Base-by-base conservation (phyloP, 1,140 invertebrate genomes). In the Cydia amplana region DNA sequence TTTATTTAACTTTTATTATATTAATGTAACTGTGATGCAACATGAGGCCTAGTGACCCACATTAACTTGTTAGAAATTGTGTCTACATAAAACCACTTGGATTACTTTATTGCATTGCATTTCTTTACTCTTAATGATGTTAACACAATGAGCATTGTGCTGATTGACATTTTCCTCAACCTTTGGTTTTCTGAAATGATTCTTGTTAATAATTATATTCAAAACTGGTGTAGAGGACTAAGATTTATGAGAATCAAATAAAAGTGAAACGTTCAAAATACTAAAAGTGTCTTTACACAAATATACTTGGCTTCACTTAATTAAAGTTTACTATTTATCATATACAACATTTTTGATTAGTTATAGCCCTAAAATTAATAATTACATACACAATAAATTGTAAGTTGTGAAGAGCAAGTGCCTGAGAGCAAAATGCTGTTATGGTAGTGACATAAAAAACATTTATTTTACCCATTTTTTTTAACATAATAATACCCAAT, bases 151-250 rank as follows among this genome's bases (percentile, higher is more conserved):
- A 65, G 25, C 6, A 36, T n/a, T 65, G 14, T 32, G 20, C 25
- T 64, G 28, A 65, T 36, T 36, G 25, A 65, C 28, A 32, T 32
- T 65, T 36, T 65, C 55, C 55, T 60, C 20, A 60, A 60, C 55
- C 55, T 23, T 23, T 20, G 55, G 18, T 60, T 12, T 6, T 60
- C 20, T 10, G 55, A 12, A 60, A 60, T 51, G 2, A n/a, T 18
- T 51, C 12, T 51, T 46, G 0, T 46, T 46, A 14, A 46, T 46
- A 46, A 46, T 16, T 46, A 16, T 12, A 46, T 4, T 14, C 43
- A 46, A 12, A 46, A 46, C 43, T 46, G 10, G 4, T 46, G 12
- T 46, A 14, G 43, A 46, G 14, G 14, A 46, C 14, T 46, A 46
- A 46, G 43, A 46, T 46, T 46, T 46, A 46, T 46, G 36, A 40